phyloP scores from a whole-genome alignment of 2,113 vertebrate genomes.

The Xiphias gladius region DNA sequence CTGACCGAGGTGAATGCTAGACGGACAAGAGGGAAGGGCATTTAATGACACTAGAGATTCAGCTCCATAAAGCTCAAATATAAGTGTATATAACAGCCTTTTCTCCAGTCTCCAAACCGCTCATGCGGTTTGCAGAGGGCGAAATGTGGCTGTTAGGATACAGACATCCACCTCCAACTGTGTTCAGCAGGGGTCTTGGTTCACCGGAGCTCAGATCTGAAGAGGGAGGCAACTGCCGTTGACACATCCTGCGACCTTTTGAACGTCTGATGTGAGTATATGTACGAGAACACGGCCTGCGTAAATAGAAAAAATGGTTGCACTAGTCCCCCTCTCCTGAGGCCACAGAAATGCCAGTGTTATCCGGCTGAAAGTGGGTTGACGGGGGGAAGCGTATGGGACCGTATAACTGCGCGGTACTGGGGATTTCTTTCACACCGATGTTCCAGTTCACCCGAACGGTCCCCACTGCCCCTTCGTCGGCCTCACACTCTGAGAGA shows the following conservation, averaged over 20 bases:
- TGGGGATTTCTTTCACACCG: background rate
- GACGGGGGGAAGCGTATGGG: background rate
- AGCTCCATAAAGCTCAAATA: slow-evolving; percentile 8
- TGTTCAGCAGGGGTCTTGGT: slow-evolving; percentile 52
- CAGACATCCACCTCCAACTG: slow-evolving; percentile 1
- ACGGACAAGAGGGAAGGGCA: background rate
- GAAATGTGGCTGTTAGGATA: background rate
- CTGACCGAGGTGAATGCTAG: background rate
- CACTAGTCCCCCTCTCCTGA: background rate
- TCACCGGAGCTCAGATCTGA: background rate
- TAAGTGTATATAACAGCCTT: background rate
- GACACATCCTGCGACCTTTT: background rate
- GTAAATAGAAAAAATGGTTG: background rate
- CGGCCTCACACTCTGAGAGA: background rate
- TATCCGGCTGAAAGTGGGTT: background rate
- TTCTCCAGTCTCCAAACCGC: background rate
- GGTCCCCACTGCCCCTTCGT: background rate
- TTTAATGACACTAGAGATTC: background rate
- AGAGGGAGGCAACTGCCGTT: background rate
- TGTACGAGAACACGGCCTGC: background rate
- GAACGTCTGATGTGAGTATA: background rate
- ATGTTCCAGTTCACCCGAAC: background rate
- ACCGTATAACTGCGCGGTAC: background rate
- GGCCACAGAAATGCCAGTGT: background rate
- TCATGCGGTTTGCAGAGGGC: background rate